These are phyloP conservation scores for Ichneumoninae sp. DNA, from an alignment of 2,888 invertebrate genomes.

Conservation along the genomic window DNA sequence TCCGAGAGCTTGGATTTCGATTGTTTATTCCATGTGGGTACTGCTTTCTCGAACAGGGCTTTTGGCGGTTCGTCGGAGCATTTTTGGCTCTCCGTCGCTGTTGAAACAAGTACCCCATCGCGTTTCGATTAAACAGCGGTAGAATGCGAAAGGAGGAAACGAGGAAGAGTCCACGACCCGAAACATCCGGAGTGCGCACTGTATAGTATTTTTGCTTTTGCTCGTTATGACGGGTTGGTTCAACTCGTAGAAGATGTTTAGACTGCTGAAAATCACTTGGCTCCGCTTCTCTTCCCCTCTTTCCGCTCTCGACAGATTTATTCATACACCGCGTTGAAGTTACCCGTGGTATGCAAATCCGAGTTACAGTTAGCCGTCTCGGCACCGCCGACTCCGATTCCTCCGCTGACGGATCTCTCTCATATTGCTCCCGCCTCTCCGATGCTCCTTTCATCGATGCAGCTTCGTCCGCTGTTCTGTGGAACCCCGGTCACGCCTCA, in stretches of 20 bases:
- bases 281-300: constrained; percentile 27
- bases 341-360: constrained; percentile 76
- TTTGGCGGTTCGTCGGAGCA: too few species aligned
- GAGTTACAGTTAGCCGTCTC: constrained; percentile 72
- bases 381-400: constrained; percentile 42
- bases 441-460: background rate
- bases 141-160: too few species aligned
- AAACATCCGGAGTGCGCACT: background rate
- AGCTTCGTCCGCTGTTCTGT: background rate
- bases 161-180: background rate
- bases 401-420: constrained; percentile 66
- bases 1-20: constrained; percentile 5
- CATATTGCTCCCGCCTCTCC: background rate
- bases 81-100: background rate
- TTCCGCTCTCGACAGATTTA: constrained; percentile 71
- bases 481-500: constrained; percentile 68
- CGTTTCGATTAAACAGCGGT: too few species aligned
- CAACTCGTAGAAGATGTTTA: constrained; percentile 69
- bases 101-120: background rate
- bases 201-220: background rate
- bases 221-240: constrained; percentile 10
- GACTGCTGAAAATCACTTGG: constrained; percentile 75
- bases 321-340: constrained; percentile 72
- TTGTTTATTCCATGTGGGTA: constrained; percentile 43
- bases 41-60: background rate